phyloP scores from a whole-genome alignment of 2,797 vertebrate species.

The Hyperoplus lanceolatus region DNA sequence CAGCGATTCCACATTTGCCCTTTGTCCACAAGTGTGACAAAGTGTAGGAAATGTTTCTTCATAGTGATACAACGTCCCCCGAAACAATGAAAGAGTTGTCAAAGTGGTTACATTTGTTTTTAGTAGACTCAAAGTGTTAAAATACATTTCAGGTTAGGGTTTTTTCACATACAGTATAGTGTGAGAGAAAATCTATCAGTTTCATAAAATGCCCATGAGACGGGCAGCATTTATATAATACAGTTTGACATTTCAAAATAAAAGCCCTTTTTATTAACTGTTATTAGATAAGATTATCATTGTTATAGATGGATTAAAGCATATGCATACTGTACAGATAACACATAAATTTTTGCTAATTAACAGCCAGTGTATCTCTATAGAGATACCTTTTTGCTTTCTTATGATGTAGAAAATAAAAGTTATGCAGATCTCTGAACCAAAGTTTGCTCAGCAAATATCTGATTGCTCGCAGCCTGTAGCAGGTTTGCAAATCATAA shows the following conservation, averaged over 20 bases:
- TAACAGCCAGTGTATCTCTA: neutral
- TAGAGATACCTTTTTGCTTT: neutral
- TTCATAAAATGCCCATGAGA: neutral
- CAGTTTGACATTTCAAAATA: neutral
- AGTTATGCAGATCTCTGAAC: neutral
- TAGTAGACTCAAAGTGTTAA: neutral
- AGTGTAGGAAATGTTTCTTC: too few relatives aligned
- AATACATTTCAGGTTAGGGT: neutral
- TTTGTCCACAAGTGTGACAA: too few relatives aligned
- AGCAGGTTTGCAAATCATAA: slow-evolving; percentile 4
- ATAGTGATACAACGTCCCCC: too few relatives aligned
- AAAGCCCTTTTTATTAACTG: neutral
- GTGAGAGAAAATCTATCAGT: neutral
- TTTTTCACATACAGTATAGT: neutral
- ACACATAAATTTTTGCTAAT: neutral
- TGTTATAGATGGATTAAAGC: neutral
- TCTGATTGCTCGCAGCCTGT: neutral
- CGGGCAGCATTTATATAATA: neutral
- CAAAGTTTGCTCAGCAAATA: neutral
- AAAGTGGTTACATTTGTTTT: too few relatives aligned
- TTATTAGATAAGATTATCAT: neutral
- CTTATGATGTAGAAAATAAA: neutral
- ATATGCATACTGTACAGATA: neutral
- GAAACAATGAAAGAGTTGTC: too few relatives aligned
- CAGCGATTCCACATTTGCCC: too few relatives aligned